Conservation (phyloP, 2,797 vertebrate species). For the Anguilla obscura region DNA sequence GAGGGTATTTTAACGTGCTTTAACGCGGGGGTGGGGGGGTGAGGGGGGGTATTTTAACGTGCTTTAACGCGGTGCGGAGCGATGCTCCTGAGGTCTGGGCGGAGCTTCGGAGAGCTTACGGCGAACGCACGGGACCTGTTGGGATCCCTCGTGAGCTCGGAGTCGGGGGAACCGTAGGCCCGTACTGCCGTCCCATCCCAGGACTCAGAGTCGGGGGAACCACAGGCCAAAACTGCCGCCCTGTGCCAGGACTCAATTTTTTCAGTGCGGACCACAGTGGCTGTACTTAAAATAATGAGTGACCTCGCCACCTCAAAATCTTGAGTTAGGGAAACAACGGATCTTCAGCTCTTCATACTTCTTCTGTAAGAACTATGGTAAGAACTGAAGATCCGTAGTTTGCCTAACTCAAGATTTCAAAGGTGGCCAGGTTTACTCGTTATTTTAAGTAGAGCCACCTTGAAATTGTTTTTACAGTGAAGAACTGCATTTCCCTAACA, state of each 20-base stretch:
- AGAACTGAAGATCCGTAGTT: too few species aligned
- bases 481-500: neutral
- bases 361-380: too few species aligned
- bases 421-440: too few species aligned
- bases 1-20: neutral
- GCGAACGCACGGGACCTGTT: conserved; percentile 57
- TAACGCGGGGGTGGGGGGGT: neutral
- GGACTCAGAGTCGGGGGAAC: conserved; percentile 54
- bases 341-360: too few species aligned
- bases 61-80: neutral
- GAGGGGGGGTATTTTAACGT: neutral
- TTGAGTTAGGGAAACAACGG: too few species aligned
- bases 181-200: conserved; percentile 36
- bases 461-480: too few species aligned
- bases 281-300: too few species aligned
- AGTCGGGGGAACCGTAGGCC: conserved; percentile 56
- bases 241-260: neutral
- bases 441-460: too few species aligned
- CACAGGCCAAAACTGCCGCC: conserved; percentile 35
- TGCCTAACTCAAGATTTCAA: too few species aligned
- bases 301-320: too few species aligned
- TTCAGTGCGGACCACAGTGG: neutral
- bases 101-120: conserved; percentile 47
- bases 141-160: conserved; percentile 65
- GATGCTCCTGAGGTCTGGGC: neutral